Base-by-base conservation (phyloP, 2,797 vertebrate species). In the Simalia tracyae region DNA sequence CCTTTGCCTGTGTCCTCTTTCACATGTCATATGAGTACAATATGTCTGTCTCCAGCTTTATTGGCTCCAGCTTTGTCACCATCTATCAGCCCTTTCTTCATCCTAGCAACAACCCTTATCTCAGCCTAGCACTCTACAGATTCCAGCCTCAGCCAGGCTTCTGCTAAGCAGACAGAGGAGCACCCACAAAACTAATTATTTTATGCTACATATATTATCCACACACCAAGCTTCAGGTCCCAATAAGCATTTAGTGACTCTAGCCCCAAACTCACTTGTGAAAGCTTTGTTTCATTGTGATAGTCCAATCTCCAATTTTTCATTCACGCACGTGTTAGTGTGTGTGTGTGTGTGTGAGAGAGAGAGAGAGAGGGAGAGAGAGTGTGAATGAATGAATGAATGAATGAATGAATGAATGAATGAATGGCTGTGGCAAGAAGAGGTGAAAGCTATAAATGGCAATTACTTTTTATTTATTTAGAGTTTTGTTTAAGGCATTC, bases 391-490 rank as follows among this genome's bases (percentile, higher is more conserved):
- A 42, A 42, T 42, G 42, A 42, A 42, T 42, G 42, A 42, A 42
- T 42, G 42, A 42, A 42, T 42, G 42, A 42, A 42, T 42, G 42
- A 42, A 42, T 42, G 42, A 42, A 42, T 42, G 42, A 42, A 81
- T 14, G 89, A 87, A 93, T 95, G 92, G 90, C 90, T 95, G 86
- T 93, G 92, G 89, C 91, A 91, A 95, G 95, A 95, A 85, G 93
- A 85, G 91, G 94, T 94, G 93, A 95, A 94, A 93, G 84, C 95
- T 95, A 93, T 90, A 96, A 95, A 87, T 89, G 95, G 89, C 89
- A 92, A 81, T 94, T 96, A 94, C 87, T 92, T 94, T 94, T 92
- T 60, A 88, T 95, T 94, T 90, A 95, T 88, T 92, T 90, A 93
- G 36, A 93, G 93, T 81, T 81, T 81, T 46, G 42, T 81, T 81